Evolutionary conservation across 2,888 invertebrate genomes (phyloP), one percentile per base, ranked within the genome.

Genomic region (Lobophora halterata): DNA sequence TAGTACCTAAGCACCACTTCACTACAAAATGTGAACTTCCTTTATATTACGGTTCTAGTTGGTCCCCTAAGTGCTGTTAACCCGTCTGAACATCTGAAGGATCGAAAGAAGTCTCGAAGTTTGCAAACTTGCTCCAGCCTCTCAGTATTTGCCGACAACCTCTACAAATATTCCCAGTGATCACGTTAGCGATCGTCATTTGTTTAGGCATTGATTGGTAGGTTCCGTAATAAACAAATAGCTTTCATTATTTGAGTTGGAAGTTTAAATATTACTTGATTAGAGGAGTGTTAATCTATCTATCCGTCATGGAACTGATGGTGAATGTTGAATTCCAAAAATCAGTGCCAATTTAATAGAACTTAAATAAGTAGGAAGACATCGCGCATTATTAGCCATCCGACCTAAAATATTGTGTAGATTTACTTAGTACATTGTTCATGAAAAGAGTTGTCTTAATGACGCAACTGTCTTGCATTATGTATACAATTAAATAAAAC

Each of bases 61-160:
- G 34, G 20, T 50, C 52, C 35, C 65, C 39, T 32, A 51, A 50
- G 62, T 55, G 64, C 56, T 59, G 59, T 65, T 62, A 58, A 52
- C 50, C 53, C 41, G 63, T 62, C 61, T 61, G 49, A 57, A 47
- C 67, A 61, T 5, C 9, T 21, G 1, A 19, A 19, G 9, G 4
- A 11, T 8, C 13, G 5, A 34, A 27, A 16, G 14, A 5, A n/a
- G 25, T 14, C 12, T 42, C 11, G 14, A 33, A 19, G 9, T 0
- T 5, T 14, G 14, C 10, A 9, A 7, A 3, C 9, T 5, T 21
- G 2, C 21, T 23, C 31, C 17, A 38, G 31, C 42, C 40, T 28
- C 30, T 26, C 32, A 41, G 40, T 59, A 50, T 54, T 62, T 58
- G 47, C 47, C 19, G 37, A 47, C 37, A 43, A 32, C 44, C 44